Evolutionary conservation across 2,797 vertebrate species (phyloP), one percentile per base, ranked within the genome.

Genomic region (Spheniscus humboldti): DNA sequence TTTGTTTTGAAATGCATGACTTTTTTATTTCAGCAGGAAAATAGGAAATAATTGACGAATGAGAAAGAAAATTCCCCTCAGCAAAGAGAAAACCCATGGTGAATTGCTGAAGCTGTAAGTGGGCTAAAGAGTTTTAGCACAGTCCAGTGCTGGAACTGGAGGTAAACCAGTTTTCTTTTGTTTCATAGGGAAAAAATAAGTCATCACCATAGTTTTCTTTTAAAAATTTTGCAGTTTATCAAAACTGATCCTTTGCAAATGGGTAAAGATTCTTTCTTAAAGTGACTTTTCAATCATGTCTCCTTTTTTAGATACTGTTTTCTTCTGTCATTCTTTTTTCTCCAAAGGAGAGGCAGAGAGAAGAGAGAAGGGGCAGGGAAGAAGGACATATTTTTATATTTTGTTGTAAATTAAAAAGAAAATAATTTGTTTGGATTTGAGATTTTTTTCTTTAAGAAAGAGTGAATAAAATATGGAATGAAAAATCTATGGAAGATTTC

Each of bases 31-130:
- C 9, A 0, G 27, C 57, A 91, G n/a, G 12, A 94, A 96, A 83
- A 93, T 39, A 87, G 57, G 56, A 96, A 94, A 92, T 93, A 94
- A 96, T 86, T 93, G 84, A 95, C 84, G 57, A 93, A 77, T 75
- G 35, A 89, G 48, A 85, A 90, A 83, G 48, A 80, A 91, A 93
- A 67, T 78, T 60, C 0, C n/a, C 13, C 25, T 87, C 45, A 89
- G 28, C 43, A 75, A 82, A 82, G 31, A 90, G 31, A 74, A 92
- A 92, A 71, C 9, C 45, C 60, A 30, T 35, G 10, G 75, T 80
- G 81, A 93, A 93, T 86, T 88, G 56, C 35, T 77, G 39, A 57
- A 92, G 35, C 37, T 87, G 18, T 83, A 71, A 83, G 33, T 22
- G 37, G 30, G n/a, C 31, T 86, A 85, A 92, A 45, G 10, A 60